Evolutionary conservation across 1,140 invertebrate genomes (phyloP).

Genomic region (Tetragonula clypearis): DNA sequence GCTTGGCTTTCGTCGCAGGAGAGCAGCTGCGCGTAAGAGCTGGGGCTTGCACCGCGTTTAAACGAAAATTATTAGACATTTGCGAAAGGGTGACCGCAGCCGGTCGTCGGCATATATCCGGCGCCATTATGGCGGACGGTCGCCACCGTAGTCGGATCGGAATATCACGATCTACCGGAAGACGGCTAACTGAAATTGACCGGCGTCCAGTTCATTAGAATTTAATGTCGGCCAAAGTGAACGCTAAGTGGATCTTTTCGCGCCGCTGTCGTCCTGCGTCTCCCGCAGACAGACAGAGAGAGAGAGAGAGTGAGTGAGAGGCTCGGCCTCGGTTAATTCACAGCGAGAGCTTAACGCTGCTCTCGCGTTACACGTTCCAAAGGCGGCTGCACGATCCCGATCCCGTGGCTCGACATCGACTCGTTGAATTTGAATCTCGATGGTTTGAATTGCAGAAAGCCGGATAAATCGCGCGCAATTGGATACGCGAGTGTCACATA

Average conservation of each 20-base stretch:
- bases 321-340: too few species aligned
- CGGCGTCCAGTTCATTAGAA: slow-evolving; percentile 63
- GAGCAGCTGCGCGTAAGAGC: slow-evolving; percentile 59
- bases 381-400: too few species aligned
- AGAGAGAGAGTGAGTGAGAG: not conserved
- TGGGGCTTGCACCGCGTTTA: slow-evolving; percentile 46
- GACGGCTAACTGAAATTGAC: slow-evolving; percentile 58
- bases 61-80: slow-evolving; percentile 67
- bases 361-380: too few species aligned
- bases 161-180: slow-evolving; percentile 44
- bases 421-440: too few species aligned
- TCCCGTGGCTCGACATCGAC: too few species aligned
- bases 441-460: too few species aligned
- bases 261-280: slow-evolving; percentile 22
- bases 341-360: too few species aligned
- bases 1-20: slow-evolving; percentile 39
- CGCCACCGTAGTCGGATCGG: slow-evolving; percentile 22
- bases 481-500: too few species aligned
- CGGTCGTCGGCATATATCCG: slow-evolving; percentile 32
- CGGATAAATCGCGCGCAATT: too few species aligned
- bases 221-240: slow-evolving; percentile 62
- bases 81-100: slow-evolving; percentile 51
- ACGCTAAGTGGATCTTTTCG: slow-evolving; percentile 66
- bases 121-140: slow-evolving; percentile 38
- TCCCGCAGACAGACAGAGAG: not conserved